Conservation (phyloP, 2,113 vertebrate genomes). For the Cardinalis cardinalis region DNA sequence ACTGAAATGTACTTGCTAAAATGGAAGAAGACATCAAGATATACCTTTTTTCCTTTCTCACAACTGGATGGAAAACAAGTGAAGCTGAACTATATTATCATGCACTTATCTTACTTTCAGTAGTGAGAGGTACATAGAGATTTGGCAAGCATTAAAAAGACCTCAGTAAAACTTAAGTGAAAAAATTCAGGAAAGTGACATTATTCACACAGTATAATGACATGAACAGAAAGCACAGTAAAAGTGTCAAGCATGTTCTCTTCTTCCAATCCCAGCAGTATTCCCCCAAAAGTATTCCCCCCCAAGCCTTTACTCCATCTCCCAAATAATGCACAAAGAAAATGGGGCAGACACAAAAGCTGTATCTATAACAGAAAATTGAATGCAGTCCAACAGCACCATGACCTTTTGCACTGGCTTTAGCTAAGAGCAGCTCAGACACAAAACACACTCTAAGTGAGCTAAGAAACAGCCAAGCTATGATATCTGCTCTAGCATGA, state of each 20-base stretch:
- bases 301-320: neutral
- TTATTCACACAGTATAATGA: neutral
- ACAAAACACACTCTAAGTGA: neutral
- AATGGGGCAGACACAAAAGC: neutral
- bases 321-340: neutral
- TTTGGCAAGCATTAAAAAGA: slow-evolving; percentile 12
- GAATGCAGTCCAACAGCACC: neutral
- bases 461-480: neutral
- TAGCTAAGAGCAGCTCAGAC: neutral
- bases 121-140: neutral
- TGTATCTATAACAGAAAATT: neutral
- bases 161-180: neutral
- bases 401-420: neutral
- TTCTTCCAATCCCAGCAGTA: neutral
- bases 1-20: neutral
- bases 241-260: neutral
- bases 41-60: neutral
- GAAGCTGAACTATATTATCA: neutral
- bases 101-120: neutral
- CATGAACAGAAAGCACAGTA: neutral
- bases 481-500: neutral
- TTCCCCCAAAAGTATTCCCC: neutral
- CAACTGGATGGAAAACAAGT: neutral
- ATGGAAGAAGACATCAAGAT: neutral
- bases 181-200: neutral